Conservation (phyloP, 2,888 invertebrate genomes). For the Nephrotoma appendiculata region DNA sequence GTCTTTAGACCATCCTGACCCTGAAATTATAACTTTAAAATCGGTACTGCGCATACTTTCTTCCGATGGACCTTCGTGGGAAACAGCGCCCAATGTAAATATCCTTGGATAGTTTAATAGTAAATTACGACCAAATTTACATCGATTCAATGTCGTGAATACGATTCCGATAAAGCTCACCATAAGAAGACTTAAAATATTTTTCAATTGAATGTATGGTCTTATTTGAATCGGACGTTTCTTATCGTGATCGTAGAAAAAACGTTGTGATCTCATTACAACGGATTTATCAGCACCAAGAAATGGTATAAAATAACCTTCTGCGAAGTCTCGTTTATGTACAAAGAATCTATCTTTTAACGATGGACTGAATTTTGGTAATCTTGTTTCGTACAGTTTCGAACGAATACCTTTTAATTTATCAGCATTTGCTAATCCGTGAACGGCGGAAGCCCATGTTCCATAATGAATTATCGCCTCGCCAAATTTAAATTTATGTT, state of each 20-base stretch:
- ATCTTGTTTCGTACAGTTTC: slow-evolving; percentile 47
- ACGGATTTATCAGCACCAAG: slow-evolving; percentile 72
- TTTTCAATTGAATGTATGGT: slow-evolving; percentile 46
- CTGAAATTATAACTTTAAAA: slow-evolving; percentile 57
- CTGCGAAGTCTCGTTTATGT: slow-evolving; percentile 35
- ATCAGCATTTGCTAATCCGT: slow-evolving; percentile 49
- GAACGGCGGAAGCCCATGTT: slow-evolving; percentile 79
- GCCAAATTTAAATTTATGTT: slow-evolving; percentile 15
- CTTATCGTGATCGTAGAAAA: slow-evolving; percentile 48
- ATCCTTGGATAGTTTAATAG: slow-evolving; percentile 52
- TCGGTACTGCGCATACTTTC: slow-evolving; percentile 41
- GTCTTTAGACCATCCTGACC: slow-evolving; percentile 58
- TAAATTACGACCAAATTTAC: slow-evolving; percentile 44
- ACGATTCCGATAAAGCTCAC: slow-evolving; percentile 42
- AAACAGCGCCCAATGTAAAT: slow-evolving; percentile 56
- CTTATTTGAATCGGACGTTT: slow-evolving; percentile 65
- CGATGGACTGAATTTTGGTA: slow-evolving; percentile 48
- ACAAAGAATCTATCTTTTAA: slow-evolving; percentile 34
- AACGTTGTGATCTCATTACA: slow-evolving; percentile 65
- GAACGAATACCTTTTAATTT: slow-evolving; percentile 51
- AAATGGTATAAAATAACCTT: slow-evolving; percentile 60
- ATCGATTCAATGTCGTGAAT: slow-evolving; percentile 46
- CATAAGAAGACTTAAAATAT: slow-evolving; percentile 25
- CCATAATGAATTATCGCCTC: slow-evolving; percentile 57
- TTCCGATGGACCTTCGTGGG: slow-evolving; percentile 48